Percentiles rank a stretch among this genome's conserved stretches.
phyloP scores from a whole-genome alignment of 2,113 vertebrate genomes.

The Eleginops maclovinus region DNA sequence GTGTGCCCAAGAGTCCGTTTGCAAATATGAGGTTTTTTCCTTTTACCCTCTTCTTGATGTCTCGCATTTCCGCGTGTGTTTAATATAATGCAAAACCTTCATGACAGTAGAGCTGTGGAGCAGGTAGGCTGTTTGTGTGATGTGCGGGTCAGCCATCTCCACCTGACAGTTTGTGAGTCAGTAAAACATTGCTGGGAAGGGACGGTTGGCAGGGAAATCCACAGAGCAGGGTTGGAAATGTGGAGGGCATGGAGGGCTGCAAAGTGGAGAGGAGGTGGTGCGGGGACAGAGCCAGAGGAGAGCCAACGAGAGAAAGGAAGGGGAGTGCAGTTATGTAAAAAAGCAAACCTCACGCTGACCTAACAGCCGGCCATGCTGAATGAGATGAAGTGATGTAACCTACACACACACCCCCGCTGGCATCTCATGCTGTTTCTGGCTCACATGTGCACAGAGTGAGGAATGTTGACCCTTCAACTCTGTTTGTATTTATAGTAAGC shows the following conservation, averaged over 20 bases:
- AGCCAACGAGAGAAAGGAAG: constrained; percentile 16
- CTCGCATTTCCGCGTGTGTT: constrained; percentile 2
- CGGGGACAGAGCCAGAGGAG: constrained; percentile 35
- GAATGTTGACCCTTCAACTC: constrained; percentile 39
- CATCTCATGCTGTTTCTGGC: constrained; percentile 34
- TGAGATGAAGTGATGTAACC: constrained; percentile 73
- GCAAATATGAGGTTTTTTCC: no score
- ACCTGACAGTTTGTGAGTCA: constrained; percentile 59
- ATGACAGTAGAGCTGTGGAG: constrained; percentile 21
- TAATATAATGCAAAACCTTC: constrained; percentile 31
- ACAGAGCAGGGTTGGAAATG: constrained; percentile 34
- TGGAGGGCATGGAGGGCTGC: constrained; percentile 18
- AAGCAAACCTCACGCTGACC: constrained; percentile 59
- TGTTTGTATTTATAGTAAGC: constrained; percentile 24
- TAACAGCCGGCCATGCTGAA: constrained; percentile 59
- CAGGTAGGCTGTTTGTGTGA: constrained; percentile 51
- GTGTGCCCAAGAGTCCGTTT: constrained; percentile 1
- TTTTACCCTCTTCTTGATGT: background rate
- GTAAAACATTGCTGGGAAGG: constrained; percentile 36
- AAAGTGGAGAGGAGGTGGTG: constrained; percentile 27
- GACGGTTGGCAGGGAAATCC: constrained; percentile 37
- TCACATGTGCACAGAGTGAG: constrained; percentile 11
- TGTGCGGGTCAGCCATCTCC: constrained; percentile 35
- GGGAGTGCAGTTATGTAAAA: constrained; percentile 72
- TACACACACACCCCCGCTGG: constrained; percentile 47